Base-by-base conservation (phyloP, 64 coral and sea anemone genomes). In the Porites australiensis region DNA sequence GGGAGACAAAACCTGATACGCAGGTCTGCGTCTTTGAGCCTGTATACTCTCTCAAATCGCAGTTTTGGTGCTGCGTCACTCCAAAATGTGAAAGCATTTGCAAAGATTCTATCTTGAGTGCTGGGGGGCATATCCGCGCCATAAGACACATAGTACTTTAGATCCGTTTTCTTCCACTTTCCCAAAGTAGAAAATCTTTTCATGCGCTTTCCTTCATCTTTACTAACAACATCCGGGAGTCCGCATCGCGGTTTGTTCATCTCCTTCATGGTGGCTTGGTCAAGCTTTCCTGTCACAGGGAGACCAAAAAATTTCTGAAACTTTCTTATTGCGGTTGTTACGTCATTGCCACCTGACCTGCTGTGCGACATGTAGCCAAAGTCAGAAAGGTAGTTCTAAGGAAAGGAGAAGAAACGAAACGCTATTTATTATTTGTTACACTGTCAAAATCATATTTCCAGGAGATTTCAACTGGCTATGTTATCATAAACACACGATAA, bases 181-280 rank as follows among this genome's bases (percentile, higher is more conserved):
- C 27, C 44, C 13, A 4, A 52, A 4, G 74, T 77, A 8, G 57
- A 15, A 60, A 65, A 89, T 48, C 87, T 3, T 15, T 18, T 3
- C 47, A 50, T 50, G 11, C 47, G 73, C 3, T 13, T 19, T 13
- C 16, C 93, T 45, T 64, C 86, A 27, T 15, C 27, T 37, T 37
- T 37, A 37, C 27, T 37, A 37, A 37, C 69, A 2, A 73, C 88
- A 58, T 98, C 96, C 49, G 84, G 43, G 15, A 94, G 61, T 58
- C 96, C 96, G 43, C 96, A 98, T 58, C 96, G 85, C 2, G 93
- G 86, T 48, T 94, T 98, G 54, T 79, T 95, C 93, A 98, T 98
- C 14, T 79, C 61, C 3, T 37, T 63, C 13, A 95, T 9, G 8
- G 96, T 98, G 8, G 82, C 77, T 5, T 55, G 27, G 55, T 98